Base-by-base conservation (phyloP, 2,113 vertebrate genomes). In the Macrotis lagotis region DNA sequence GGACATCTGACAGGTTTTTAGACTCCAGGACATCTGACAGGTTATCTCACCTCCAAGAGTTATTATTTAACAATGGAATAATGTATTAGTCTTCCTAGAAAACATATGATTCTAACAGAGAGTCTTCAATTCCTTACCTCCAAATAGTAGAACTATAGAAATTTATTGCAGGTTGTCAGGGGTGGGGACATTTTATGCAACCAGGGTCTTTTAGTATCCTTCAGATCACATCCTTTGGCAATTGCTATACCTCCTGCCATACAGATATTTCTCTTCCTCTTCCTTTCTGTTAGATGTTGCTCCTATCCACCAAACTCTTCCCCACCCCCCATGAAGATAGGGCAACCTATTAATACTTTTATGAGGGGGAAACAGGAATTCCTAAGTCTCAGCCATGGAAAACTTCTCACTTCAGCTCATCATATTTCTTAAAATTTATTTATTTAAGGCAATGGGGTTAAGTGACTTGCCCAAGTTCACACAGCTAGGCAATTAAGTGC, bases 321-420 rank as follows among this genome's bases (percentile, higher is more conserved):
- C 48, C 88, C 97, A 96, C 97, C 74, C 50, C 93, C 92, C 12
- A 10, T 0, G 0, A 49, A 94, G 92, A 94, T 97, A 44, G 66
- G 19, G 91, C 96, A 95, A 95, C 91, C 95, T 95, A 96, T 97
- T 98, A 97, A 92, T 89, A 96, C 90, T 96, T 95, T 97, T 97
- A 97, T 97, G 95, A 96, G 96, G 90, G 90, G 96, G 97, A 98
- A 96, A 91, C 91, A 90, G 48, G n/a, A 7, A 88, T 97, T 96
- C 97, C 97, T 89, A 95, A 94, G 96, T 92, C 95, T 93, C 95
- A 91, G 97, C 97, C 93, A 97, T 94, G 93, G 51, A 93, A 90
- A 94, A 89, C 96, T 97, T 96, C 96, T 96, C 96, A 97, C 88
- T 92, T 90, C 94, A 66, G 96, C 97, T 98, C 96, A 96, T 97